phyloP scores from a whole-genome alignment of 1,140 invertebrate genomes.

The Protaetia brevitarsis region DNA sequence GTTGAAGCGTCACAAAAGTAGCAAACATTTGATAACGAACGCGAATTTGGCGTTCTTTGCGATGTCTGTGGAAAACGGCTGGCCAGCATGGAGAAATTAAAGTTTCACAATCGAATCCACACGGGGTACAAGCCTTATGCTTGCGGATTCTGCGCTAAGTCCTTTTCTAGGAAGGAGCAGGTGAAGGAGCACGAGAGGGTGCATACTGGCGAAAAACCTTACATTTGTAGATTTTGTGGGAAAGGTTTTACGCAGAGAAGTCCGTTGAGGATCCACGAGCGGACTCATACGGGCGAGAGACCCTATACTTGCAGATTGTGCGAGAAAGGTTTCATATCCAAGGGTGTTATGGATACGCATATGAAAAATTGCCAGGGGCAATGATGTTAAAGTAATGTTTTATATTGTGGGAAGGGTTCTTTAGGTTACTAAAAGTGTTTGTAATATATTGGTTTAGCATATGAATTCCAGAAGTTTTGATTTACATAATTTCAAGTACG shows the following conservation, averaged over 20 bases:
- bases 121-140: constrained; percentile 70
- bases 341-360: constrained; percentile 60
- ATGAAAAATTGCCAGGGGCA: constrained; percentile 55
- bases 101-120: constrained; percentile 68
- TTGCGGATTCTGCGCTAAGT: constrained; percentile 65
- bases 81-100: constrained; percentile 65
- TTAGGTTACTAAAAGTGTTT: no score
- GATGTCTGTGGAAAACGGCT: constrained; percentile 78
- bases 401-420: neutral
- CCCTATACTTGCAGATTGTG: constrained; percentile 72
- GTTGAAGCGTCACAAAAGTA: constrained; percentile 42
- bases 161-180: constrained; percentile 63
- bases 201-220: constrained; percentile 65
- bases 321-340: constrained; percentile 62
- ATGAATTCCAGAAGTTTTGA: no score
- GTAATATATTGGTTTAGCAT: no score
- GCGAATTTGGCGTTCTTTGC: constrained; percentile 52
- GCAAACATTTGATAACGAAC: constrained; percentile 39
- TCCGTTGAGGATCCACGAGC: constrained; percentile 55
- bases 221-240: constrained; percentile 65
- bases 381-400: neutral
- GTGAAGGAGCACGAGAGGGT: constrained; percentile 61
- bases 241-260: constrained; percentile 77
- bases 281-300: constrained; percentile 68
- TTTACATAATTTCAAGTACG: no score